These are phyloP conservation scores for Carpatolechia fugitivella DNA, from an alignment of 2,888 invertebrate species.

Conservation along the genomic window DNA sequence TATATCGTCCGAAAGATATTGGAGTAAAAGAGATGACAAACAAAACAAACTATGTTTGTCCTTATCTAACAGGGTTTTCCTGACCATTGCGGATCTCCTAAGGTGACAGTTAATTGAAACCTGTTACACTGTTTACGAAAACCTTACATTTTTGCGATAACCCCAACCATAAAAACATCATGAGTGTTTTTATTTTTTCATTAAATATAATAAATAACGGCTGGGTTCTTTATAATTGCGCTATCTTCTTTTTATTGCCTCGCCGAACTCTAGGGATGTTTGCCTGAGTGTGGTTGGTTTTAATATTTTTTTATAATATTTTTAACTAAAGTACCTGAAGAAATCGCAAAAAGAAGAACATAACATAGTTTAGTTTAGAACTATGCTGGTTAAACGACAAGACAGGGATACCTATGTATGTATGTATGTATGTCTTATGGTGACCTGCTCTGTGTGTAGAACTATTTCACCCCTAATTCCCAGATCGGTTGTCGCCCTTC, in stretches of 20 bases:
- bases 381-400: no score
- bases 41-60: constrained; percentile 11
- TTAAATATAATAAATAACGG: constrained; percentile 1
- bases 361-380: no score
- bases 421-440: no score
- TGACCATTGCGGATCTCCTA: constrained; percentile 8
- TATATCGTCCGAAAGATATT: constrained; percentile 21
- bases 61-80: constrained; percentile 20
- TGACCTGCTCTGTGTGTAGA: no score
- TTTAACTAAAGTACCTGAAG: no score
- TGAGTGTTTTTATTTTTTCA: not conserved
- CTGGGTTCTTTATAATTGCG: not conserved
- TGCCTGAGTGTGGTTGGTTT: not conserved
- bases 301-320: no score
- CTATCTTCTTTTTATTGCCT: not conserved
- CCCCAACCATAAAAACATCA: not conserved
- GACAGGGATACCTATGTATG: no score
- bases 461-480: no score
- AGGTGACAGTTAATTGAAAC: constrained; percentile 18
- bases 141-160: not conserved
- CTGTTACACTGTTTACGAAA: constrained; percentile 16
- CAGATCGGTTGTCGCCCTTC: no score
- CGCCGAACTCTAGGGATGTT: not conserved
- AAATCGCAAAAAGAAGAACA: no score
- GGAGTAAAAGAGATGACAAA: constrained; percentile 18